Base-by-base conservation (phyloP, 2,113 vertebrate genomes). In the Excalfactoria chinensis region DNA sequence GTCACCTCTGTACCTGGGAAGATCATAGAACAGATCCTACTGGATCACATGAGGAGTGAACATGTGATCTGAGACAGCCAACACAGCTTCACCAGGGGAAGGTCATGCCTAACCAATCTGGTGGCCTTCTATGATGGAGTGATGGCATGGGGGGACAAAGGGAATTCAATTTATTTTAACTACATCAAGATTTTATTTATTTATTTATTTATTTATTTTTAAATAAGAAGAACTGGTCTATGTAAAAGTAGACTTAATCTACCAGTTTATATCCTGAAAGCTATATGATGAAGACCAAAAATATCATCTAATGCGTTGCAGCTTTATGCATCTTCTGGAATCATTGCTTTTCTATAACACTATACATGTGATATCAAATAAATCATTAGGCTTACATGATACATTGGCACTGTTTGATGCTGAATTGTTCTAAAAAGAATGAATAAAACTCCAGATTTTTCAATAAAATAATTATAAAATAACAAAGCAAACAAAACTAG, bases 311-410 rank as follows among this genome's bases (percentile, higher is more conserved):
- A 90, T 81, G 11, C 68, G 15, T 34, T 84, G 68, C 86, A 62
- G 11, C 71, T 94, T 85, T 0, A 19, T n/a, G 79, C 56, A 40
- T 80, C 63, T 93, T 88, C 88, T 79, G 53, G 35, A 86, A 84
- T 84, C 28, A 75, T 79, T 95, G 62, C 32, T 64, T 60, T 86
- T 93, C 74, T 68, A 58, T 64, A 70, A 43, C 35, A 10, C 26
- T 84, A 60, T 86, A 72, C 73, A 90, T 76, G 56, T 75, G 83
- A 94, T 92, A 87, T 80, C 92, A 94, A 96, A 95, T 93, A 92
- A 94, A 95, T 95, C 72, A 94, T 96, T 86, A 95, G 66, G 25
- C 56, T 80, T 1, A 94, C 93, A 95, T 91, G 68, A 95, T 85
- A 95, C 87, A 92, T 89, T 95, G 88, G 86, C 49, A 91, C 71